Conservation (phyloP, 2,888 invertebrate species). For the Dasypogon diadema region DNA sequence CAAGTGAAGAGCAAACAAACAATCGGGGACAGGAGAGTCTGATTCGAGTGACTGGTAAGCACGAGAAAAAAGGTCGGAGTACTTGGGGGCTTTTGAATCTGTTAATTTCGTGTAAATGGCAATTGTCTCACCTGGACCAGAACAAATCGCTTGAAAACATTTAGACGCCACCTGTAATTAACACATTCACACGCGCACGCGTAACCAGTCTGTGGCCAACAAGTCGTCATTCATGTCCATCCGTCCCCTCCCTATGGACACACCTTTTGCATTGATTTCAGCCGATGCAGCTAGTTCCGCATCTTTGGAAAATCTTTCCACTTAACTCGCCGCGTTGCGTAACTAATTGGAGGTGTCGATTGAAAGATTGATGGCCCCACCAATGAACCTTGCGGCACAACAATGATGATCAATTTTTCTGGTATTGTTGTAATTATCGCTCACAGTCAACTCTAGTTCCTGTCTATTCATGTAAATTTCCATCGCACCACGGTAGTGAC, state of each 20-base stretch:
- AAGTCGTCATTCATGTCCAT: not conserved
- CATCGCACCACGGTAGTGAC: not conserved
- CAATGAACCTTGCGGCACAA: slow-evolving; percentile 33
- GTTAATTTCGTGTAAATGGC: no score
- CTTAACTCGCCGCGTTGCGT: slow-evolving; percentile 29
- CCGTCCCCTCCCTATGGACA: not conserved
- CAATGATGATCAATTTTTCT: slow-evolving; percentile 24
- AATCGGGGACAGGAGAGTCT: slow-evolving; percentile 2
- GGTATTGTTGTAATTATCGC: not conserved
- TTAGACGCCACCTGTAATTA: no score
- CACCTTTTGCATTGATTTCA: not conserved
- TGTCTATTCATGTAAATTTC: not conserved
- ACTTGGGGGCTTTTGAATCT: no score
- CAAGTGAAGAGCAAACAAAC: slow-evolving; percentile 32
- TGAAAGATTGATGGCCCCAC: slow-evolving; percentile 43
- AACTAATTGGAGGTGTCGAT: slow-evolving; percentile 49
- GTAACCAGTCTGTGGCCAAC: slow-evolving; percentile 2
- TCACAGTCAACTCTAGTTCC: not conserved
- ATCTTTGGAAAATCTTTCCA: slow-evolving; percentile 25
- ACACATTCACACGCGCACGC: slow-evolving; percentile 2
- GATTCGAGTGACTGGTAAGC: no score
- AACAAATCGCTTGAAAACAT: not conserved
- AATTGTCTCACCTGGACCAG: no score
- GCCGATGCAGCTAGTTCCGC: slow-evolving; percentile 15
- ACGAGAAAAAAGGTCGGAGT: no score